phyloP scores from a whole-genome alignment of 2,797 vertebrate species.

The Amphiprion clarkii region DNA sequence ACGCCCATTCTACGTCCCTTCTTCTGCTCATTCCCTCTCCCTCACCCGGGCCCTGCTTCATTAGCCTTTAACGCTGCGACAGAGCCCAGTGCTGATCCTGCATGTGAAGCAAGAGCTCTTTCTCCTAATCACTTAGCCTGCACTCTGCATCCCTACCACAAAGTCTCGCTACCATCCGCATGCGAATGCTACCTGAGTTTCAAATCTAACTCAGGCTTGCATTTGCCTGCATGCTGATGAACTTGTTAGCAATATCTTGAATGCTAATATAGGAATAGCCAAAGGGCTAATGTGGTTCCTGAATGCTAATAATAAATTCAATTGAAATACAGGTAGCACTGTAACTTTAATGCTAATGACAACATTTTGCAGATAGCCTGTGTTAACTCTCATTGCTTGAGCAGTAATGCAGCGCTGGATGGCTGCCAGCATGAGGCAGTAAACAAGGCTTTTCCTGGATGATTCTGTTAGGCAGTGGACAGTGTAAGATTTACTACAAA shows the following conservation, averaged over 20 bases:
- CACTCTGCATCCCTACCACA: conserved; percentile 40
- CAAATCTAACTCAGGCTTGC: conserved; percentile 36
- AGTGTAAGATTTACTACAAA: conserved; percentile 27
- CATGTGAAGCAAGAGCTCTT: conserved; percentile 66
- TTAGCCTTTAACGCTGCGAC: conserved; percentile 56
- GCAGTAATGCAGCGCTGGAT: conserved; percentile 9
- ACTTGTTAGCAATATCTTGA: conserved; percentile 69
- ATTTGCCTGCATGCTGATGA: conserved; percentile 69
- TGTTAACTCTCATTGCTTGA: conserved; percentile 15
- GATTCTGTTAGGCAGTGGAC: conserved; percentile 12
- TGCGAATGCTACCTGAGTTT: conserved; percentile 70
- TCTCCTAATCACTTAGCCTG: conserved; percentile 70
- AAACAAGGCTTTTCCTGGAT: conserved; percentile 17
- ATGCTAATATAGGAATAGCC: conserved; percentile 66
- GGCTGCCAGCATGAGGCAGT: conserved; percentile 13
- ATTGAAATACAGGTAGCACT: conserved; percentile 31
- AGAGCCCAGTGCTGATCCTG: conserved; percentile 58
- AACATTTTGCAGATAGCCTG: conserved; percentile 30
- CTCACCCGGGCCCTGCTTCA: conserved; percentile 54
- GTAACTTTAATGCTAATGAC: conserved; percentile 20
- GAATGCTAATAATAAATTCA: conserved; percentile 62
- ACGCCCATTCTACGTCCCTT: neutral
- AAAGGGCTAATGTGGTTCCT: conserved; percentile 46
- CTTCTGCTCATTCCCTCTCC: conserved; percentile 14
- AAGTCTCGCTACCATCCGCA: conserved; percentile 58